Conservation (phyloP, 2,888 invertebrate species). For the Monoplex corrugatus region DNA sequence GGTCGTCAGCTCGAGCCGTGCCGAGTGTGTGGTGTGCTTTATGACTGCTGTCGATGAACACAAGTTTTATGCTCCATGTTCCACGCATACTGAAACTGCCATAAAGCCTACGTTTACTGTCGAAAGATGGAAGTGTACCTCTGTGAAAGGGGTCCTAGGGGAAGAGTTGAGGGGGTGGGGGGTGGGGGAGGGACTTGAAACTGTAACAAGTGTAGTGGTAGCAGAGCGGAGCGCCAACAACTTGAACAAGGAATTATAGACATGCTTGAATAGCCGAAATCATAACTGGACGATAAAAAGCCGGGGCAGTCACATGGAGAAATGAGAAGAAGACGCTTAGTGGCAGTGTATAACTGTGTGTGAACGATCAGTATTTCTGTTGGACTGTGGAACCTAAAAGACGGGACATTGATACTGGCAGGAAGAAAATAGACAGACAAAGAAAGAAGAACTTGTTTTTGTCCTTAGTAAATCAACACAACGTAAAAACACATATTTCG, state of each 20-base stretch:
- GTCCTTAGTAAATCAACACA: no score
- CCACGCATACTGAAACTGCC: slow-evolving; percentile 38
- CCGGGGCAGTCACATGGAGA: not conserved
- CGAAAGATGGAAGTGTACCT: not conserved
- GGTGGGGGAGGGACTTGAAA: not conserved
- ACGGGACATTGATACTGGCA: no score
- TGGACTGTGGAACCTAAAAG: no score
- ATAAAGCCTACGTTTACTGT: slow-evolving; percentile 21
- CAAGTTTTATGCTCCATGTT: slow-evolving; percentile 25
- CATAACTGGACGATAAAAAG: not conserved
- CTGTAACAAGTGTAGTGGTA: not conserved
- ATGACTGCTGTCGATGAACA: not conserved
- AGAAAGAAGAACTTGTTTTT: no score
- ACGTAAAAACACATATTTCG: no score
- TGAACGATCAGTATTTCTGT: no score
- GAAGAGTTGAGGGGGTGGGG: not conserved
- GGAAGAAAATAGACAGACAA: no score
- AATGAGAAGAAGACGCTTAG: no score
- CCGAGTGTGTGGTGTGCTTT: slow-evolving; percentile 5
- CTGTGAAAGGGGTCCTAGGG: not conserved
- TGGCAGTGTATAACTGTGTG: no score
- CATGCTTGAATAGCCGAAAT: not conserved
- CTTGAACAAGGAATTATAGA: not conserved
- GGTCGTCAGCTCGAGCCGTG: not conserved
- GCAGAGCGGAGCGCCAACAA: not conserved